Evolutionary conservation across 2,113 vertebrate species (phyloP).

Genomic region (Thryonomys swinderianus): DNA sequence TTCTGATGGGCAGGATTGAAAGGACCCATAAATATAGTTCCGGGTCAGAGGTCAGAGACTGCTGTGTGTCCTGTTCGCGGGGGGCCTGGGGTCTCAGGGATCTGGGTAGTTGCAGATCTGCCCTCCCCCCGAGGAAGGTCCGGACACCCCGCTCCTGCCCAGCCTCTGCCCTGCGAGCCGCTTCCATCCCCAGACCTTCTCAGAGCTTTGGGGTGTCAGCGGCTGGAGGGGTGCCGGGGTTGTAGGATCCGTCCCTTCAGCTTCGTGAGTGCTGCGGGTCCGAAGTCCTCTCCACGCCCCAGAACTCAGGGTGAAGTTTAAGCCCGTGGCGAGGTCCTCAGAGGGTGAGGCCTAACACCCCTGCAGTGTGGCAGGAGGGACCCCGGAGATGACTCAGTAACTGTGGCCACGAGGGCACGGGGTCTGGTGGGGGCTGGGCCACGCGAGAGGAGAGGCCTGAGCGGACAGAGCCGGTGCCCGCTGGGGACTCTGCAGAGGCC

Average conservation of each 20-base stretch:
- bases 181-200: not conserved
- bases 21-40: no score
- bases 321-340: not conserved
- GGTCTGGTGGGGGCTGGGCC: no score
- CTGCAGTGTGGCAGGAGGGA: not conserved
- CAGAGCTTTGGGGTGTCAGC: no score
- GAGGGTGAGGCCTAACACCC: no score
- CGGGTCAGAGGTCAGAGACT: not conserved
- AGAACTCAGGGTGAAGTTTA: not conserved
- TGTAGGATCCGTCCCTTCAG: not conserved
- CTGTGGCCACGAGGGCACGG: not conserved
- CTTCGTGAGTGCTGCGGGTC: not conserved
- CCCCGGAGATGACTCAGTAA: not conserved
- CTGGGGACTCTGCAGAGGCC: not conserved
- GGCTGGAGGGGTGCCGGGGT: no score
- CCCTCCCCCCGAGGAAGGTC: fast-evolving
- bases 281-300: not conserved
- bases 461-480: not conserved
- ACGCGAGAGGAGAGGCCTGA: not conserved
- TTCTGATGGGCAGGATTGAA: fast-evolving
- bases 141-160: not conserved
- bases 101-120: no score
- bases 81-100: not conserved
- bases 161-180: no score
- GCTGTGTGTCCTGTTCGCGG: fast-evolving